Percentiles rank a stretch among this genome's conserved stretches.
Conservation (phyloP, 2,797 vertebrate genomes). For the Linurgus olivaceus region DNA sequence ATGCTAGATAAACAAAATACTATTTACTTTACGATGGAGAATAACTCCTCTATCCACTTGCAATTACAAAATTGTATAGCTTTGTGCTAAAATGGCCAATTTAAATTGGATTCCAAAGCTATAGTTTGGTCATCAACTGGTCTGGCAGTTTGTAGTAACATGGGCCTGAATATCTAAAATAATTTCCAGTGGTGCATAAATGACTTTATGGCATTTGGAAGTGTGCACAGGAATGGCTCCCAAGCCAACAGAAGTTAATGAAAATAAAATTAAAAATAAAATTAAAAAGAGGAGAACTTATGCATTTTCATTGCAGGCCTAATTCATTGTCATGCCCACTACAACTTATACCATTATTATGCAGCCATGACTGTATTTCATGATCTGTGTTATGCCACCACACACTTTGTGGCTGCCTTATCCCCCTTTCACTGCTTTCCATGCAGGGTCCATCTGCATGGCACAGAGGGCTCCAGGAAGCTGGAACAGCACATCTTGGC, state of each 20-base stretch:
- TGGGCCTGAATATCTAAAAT: not conserved
- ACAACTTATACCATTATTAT: not conserved
- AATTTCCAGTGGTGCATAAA: not conserved
- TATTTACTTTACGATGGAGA: not conserved
- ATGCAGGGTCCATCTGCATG: not conserved
- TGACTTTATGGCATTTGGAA: not conserved
- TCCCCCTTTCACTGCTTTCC: not conserved
- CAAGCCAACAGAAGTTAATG: constrained; percentile 12
- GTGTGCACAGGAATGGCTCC: not conserved
- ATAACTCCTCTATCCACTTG: not conserved
- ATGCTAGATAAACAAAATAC: constrained; percentile 20
- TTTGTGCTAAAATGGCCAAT: constrained; percentile 30
- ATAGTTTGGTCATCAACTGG: not conserved
- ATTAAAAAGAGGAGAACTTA: not conserved
- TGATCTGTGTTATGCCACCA: not conserved
- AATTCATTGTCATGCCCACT: not conserved
- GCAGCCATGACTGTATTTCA: not conserved
- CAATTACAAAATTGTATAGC: not conserved
- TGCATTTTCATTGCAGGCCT: not conserved
- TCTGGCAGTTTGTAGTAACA: not conserved
- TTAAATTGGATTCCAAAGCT: constrained; percentile 44
- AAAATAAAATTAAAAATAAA: not conserved
- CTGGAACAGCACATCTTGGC: not conserved
- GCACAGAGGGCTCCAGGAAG: not conserved
- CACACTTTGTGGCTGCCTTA: not conserved